Percentiles rank a stretch among this genome's conserved stretches.
Conservation (phyloP, 2,888 invertebrate species). For the Palloptera scutellata region DNA sequence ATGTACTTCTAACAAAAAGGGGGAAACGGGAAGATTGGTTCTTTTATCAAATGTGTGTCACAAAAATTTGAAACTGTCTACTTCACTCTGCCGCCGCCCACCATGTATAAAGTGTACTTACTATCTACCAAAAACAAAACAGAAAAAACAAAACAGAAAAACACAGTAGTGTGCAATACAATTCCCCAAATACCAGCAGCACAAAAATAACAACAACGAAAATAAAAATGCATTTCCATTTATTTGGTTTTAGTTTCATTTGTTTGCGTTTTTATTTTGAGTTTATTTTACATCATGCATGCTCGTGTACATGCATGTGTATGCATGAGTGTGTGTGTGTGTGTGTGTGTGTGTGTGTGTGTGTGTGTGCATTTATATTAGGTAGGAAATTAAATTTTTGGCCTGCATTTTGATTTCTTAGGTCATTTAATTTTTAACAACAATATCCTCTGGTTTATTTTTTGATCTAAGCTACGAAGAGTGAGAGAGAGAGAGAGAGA, state of each 20-base stretch:
- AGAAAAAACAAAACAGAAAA: background rate
- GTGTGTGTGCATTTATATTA: background rate
- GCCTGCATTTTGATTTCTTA: slow-evolving; percentile 19
- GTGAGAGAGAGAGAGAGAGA: too few species aligned
- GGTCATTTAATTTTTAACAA: slow-evolving; percentile 23
- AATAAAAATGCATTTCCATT: background rate
- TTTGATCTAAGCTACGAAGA: background rate
- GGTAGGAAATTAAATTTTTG: slow-evolving; percentile 13
- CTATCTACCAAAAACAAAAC: too few species aligned
- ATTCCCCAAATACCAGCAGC: background rate
- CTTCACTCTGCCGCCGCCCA: too few species aligned
- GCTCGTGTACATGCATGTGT: too few species aligned
- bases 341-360: background rate
- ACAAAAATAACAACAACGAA: background rate
- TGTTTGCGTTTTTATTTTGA: too few species aligned
- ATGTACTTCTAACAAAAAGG: too few species aligned
- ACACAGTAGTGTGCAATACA: background rate
- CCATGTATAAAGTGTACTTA: too few species aligned
- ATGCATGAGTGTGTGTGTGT: background rate
- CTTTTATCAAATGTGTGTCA: too few species aligned
- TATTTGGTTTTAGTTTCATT: too few species aligned
- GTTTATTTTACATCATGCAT: background rate
- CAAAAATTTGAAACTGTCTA: too few species aligned
- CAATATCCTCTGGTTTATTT: slow-evolving; percentile 26
- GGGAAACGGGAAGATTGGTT: too few species aligned